Evolutionary conservation across 2,888 invertebrate genomes (phyloP).

Genomic region (Lacanobia oleracea): DNA sequence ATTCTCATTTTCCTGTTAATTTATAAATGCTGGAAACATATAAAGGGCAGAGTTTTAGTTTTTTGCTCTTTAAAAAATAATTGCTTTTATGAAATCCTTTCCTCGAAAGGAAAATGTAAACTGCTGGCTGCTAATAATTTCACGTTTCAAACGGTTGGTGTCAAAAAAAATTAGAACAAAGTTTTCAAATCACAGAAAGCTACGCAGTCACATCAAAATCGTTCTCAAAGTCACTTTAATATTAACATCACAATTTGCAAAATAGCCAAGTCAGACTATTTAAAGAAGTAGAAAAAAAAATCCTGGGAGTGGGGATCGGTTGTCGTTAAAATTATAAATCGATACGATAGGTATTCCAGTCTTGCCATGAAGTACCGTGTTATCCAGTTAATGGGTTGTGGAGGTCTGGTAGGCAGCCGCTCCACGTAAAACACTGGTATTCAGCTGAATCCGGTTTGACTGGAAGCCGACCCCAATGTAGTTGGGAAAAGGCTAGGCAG

Average conservation of each 20-base stretch:
- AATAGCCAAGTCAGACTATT: not conserved
- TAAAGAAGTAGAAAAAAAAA: not conserved
- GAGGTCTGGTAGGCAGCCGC: too few relatives aligned
- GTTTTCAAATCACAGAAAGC: slow-evolving; percentile 14
- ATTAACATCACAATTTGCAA: slow-evolving; percentile 23
- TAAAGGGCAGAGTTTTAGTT: not conserved
- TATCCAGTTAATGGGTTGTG: too few relatives aligned
- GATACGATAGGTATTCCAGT: slow-evolving; percentile 83
- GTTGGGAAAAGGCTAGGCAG: too few relatives aligned
- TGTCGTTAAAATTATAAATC: slow-evolving; percentile 80
- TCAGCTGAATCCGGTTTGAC: too few relatives aligned
- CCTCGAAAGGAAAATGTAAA: not conserved
- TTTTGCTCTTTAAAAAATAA: not conserved
- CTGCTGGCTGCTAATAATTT: not conserved
- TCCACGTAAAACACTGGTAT: too few relatives aligned
- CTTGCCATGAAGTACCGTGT: too few relatives aligned
- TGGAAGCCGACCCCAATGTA: too few relatives aligned
- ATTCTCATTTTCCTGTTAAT: slow-evolving; percentile 22
- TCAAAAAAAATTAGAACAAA: not conserved
- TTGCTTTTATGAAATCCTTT: slow-evolving; percentile 3
- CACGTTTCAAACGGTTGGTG: not conserved
- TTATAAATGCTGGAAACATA: slow-evolving; percentile 10
- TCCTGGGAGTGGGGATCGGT: slow-evolving; percentile 10
- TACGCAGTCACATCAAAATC: not conserved
- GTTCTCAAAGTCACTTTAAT: slow-evolving; percentile 14